These are phyloP conservation scores for Oplegnathus fasciatus DNA, from an alignment of 2,113 vertebrate species.

Conservation along the genomic window DNA sequence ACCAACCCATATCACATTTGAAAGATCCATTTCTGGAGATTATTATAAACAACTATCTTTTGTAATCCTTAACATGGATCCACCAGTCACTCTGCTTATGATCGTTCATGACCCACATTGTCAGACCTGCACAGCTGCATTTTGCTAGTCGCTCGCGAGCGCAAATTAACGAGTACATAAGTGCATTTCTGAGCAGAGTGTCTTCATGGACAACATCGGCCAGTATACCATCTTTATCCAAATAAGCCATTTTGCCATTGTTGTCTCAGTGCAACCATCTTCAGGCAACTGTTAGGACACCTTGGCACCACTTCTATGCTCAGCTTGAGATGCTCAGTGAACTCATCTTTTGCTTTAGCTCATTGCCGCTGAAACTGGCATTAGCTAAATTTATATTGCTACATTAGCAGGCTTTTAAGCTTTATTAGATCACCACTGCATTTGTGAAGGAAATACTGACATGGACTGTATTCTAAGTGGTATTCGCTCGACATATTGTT, in stretches of 20 bases:
- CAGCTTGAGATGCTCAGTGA: not conserved
- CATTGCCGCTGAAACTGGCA: not conserved
- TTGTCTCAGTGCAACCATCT: not conserved
- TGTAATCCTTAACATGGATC: not conserved
- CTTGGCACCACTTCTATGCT: not conserved
- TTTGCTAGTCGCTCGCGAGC: not conserved
- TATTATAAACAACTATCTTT: not conserved
- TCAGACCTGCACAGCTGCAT: no score
- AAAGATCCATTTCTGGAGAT: not conserved
- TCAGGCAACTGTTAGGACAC: not conserved
- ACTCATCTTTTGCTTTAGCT: conserved; percentile 1
- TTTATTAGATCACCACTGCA: not conserved
- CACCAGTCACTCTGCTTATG: no score
- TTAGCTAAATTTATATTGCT: conserved; percentile 2
- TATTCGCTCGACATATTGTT: not conserved
- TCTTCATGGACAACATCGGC: not conserved
- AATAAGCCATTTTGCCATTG: not conserved
- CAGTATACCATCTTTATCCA: not conserved
- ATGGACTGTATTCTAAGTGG: not conserved
- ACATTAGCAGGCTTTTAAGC: conserved; percentile 9
- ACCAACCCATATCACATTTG: not conserved
- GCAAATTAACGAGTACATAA: not conserved
- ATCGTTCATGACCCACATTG: no score
- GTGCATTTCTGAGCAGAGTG: not conserved
- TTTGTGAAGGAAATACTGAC: not conserved